Evolutionary conservation across 1,140 invertebrate genomes (phyloP).

Genomic region (Anastrepha ludens): DNA sequence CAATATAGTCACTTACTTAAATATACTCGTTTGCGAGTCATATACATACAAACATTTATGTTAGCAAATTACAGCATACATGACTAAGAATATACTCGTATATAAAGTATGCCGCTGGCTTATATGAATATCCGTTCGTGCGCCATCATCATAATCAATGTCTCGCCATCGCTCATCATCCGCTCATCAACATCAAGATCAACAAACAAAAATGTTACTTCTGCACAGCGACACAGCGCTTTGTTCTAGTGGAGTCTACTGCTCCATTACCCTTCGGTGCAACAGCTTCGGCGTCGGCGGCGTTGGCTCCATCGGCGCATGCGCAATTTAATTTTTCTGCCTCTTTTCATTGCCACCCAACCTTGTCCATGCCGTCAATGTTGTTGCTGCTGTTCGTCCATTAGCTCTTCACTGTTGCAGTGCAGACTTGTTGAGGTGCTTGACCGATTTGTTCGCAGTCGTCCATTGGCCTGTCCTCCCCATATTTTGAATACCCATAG

Average conservation of each 20-base stretch:
- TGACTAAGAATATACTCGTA: not conserved
- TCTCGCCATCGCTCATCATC: slow-evolving; percentile 49
- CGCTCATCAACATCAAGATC: slow-evolving; percentile 48
- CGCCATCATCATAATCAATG: slow-evolving; percentile 42
- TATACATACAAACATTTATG: not conserved
- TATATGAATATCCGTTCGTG: not conserved
- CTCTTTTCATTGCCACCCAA: slow-evolving; percentile 38
- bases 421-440: slow-evolving; percentile 25
- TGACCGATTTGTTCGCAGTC: slow-evolving; percentile 24
- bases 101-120: not conserved
- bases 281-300: not conserved
- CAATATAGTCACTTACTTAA: not conserved
- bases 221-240: not conserved
- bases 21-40: not conserved
- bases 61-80: not conserved
- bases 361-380: not conserved
- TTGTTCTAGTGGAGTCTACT: not conserved
- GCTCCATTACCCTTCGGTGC: not conserved
- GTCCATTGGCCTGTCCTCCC: slow-evolving; percentile 23
- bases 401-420: slow-evolving; percentile 3
- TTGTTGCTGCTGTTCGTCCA: not conserved
- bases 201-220: slow-evolving; percentile 18
- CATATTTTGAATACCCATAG: not conserved
- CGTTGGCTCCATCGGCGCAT: slow-evolving; percentile 22
- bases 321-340: slow-evolving; percentile 45